These are phyloP conservation scores for Sardinella longiceps DNA, from an alignment of 2,797 vertebrate genomes.

Conservation along the genomic window DNA sequence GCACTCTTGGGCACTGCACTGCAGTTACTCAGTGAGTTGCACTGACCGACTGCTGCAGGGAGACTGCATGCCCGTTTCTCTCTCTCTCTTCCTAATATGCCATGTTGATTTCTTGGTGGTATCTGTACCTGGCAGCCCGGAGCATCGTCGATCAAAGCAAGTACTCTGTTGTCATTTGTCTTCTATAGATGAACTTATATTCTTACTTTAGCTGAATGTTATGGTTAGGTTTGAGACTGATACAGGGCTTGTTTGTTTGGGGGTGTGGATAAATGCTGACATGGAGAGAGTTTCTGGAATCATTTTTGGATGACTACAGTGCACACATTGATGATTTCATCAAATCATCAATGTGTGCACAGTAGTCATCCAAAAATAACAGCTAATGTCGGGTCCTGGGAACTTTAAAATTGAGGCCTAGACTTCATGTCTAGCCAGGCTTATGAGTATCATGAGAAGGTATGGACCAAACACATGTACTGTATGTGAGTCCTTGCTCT, in stretches of 20 bases:
- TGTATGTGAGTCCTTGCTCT: not conserved
- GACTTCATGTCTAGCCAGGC: not conserved
- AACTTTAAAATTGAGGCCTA: not conserved
- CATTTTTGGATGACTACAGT: too few species aligned
- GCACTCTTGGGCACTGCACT: not conserved
- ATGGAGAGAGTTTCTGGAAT: too few species aligned
- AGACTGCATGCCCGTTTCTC: slow-evolving; percentile 31
- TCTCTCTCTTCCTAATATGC: slow-evolving; percentile 45
- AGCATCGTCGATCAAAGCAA: slow-evolving; percentile 73
- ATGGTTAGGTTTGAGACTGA: not conserved
- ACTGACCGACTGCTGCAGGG: not conserved
- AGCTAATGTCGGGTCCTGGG: too few species aligned
- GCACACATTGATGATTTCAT: too few species aligned
- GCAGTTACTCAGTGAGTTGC: not conserved
- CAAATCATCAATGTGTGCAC: not conserved
- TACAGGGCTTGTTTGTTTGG: not conserved
- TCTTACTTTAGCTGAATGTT: not conserved
- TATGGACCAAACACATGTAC: not conserved
- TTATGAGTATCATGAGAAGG: not conserved
- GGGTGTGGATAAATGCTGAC: not conserved
- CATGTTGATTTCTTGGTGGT: slow-evolving; percentile 78
- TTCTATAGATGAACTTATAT: not conserved
- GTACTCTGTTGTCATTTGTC: slow-evolving; percentile 34
- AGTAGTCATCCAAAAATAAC: too few species aligned
- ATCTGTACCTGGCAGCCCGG: slow-evolving; percentile 73